Conservation (phyloP, 64 coral and sea anemone genomes). For the Pachyseris speciosa region DNA sequence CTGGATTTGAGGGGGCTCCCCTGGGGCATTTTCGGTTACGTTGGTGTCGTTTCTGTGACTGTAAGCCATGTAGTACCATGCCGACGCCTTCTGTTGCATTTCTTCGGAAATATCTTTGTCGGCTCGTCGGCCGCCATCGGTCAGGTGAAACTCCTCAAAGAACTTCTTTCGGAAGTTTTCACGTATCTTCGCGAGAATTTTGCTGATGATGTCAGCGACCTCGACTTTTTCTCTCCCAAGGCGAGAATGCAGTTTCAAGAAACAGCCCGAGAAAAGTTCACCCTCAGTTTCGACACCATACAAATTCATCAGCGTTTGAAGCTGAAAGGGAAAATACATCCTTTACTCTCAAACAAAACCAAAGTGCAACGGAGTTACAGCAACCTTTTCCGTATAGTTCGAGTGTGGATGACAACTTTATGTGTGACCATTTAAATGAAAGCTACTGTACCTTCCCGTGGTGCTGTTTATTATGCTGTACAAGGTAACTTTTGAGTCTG, state of each 20-base stretch:
- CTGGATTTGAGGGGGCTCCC: slow-evolving; percentile 10
- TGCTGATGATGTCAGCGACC: slow-evolving; percentile 78
- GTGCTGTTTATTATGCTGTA: too few species aligned
- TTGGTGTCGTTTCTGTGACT: neutral
- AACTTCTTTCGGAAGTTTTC: slow-evolving; percentile 77
- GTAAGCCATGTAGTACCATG: slow-evolving; percentile 96
- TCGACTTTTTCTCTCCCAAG: slow-evolving; percentile 89
- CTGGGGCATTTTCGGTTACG: neutral
- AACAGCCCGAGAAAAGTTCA: slow-evolving; percentile 91
- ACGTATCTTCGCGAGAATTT: slow-evolving; percentile 52
- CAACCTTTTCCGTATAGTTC: too few species aligned
- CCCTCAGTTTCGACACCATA: slow-evolving; percentile 92
- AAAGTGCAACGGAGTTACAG: too few species aligned
- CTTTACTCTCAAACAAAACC: neutral
- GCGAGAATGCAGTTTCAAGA: slow-evolving; percentile 77
- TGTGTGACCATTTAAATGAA: too few species aligned
- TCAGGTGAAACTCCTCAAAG: slow-evolving; percentile 87
- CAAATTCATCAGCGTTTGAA: slow-evolving; percentile 79
- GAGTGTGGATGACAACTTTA: neutral
- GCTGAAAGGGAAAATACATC: neutral
- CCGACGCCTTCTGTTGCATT: slow-evolving; percentile 88
- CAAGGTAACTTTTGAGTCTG: too few species aligned
- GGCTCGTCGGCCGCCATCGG: too few species aligned
- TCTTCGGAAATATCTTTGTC: slow-evolving; percentile 20
- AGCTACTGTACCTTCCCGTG: too few species aligned